Percentiles rank a stretch among this genome's conserved stretches.
Evolutionary conservation across 2,797 vertebrate genomes (phyloP).

Genomic region (Onychomys torridus): DNA sequence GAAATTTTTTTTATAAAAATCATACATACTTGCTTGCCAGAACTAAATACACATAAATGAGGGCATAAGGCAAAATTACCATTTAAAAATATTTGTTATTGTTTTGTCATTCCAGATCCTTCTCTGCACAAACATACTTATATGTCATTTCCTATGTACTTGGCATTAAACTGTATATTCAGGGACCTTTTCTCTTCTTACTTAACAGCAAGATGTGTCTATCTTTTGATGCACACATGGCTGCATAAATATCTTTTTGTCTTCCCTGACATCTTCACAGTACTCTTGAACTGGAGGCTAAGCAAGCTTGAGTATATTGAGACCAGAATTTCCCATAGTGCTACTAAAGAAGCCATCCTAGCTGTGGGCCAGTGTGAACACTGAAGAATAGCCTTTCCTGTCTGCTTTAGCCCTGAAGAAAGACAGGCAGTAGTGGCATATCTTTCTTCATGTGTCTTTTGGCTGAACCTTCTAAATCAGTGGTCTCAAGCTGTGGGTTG

Average conservation of each 20-base stretch:
- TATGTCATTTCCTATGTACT: constrained; percentile 6
- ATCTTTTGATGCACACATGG: neutral
- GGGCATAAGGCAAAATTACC: neutral
- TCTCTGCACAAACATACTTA: neutral
- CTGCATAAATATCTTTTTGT: neutral
- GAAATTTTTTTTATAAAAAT: constrained; percentile 55
- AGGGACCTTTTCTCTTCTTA: neutral
- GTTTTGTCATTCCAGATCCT: constrained; percentile 27
- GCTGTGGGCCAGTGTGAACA: neutral
- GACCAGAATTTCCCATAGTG: neutral
- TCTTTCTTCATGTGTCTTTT: neutral
- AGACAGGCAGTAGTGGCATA: neutral
- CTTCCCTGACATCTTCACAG: neutral
- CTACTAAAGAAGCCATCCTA: neutral
- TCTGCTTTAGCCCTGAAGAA: neutral
- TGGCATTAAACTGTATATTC: neutral
- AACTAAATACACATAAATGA: constrained; percentile 43
- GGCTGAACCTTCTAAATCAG: neutral
- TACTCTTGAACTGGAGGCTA: neutral
- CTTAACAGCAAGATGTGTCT: neutral
- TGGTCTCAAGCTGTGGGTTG: neutral
- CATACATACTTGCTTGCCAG: constrained; percentile 8
- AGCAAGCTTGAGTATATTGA: neutral
- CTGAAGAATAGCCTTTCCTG: neutral
- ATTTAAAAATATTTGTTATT: constrained; percentile 52